A percentile compares a stretch with the other conserved stretches of the same genome.
Conservation (phyloP, 2,113 vertebrate species). For the Vicugna pacos region DNA sequence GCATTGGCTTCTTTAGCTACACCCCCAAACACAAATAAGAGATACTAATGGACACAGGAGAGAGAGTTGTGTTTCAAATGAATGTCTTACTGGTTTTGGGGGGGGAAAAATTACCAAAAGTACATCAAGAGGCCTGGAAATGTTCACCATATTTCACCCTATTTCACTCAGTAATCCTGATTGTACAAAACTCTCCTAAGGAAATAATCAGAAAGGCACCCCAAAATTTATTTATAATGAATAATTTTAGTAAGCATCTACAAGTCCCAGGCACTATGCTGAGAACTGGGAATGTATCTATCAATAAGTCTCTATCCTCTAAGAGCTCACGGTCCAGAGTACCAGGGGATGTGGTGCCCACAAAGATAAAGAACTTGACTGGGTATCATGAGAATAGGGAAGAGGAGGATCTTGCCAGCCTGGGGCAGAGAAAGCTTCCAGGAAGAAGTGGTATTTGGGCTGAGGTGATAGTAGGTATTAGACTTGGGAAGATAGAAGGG, state of each 20-base stretch:
- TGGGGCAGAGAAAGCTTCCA: neutral
- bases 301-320: neutral
- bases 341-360: neutral
- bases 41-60: neutral
- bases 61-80: conserved; percentile 48
- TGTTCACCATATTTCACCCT: neutral
- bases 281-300: neutral
- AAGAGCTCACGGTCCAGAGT: neutral
- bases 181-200: conserved; percentile 21
- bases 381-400: neutral
- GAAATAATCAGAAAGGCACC: neutral
- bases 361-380: neutral
- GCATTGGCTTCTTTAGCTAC: conserved; percentile 3
- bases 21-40: conserved; percentile 33
- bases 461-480: neutral
- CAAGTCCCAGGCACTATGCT: neutral
- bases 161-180: conserved; percentile 1
- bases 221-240: neutral
- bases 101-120: neutral
- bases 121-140: neutral
- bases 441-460: neutral
- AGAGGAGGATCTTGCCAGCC: neutral
- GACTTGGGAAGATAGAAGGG: neutral
- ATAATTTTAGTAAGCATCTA: conserved; percentile 4
- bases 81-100: neutral